Conservation (phyloP, 1,140 invertebrate species). For the Dendroctonus ponderosae region DNA sequence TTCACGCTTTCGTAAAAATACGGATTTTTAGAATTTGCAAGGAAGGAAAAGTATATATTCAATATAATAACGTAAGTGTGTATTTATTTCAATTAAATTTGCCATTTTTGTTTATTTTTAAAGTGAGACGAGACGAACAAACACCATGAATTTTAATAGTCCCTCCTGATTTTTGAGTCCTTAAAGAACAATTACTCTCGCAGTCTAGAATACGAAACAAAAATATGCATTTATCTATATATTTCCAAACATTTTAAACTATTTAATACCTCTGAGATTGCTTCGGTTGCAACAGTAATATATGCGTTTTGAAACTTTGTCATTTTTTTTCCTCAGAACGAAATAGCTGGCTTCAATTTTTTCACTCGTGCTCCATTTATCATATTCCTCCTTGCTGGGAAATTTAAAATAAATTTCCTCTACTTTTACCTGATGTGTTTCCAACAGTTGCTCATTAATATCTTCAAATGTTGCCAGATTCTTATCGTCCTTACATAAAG, state of each 20-base stretch:
- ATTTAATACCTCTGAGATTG: not conserved
- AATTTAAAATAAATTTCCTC: not conserved
- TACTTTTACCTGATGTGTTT: not conserved
- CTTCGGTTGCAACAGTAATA: not conserved
- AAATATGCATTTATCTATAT: not conserved
- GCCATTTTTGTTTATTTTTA: constrained; percentile 13
- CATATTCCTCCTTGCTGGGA: not conserved
- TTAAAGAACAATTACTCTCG: constrained; percentile 8
- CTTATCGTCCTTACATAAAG: not conserved
- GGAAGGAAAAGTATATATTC: no score
- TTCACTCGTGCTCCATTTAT: not conserved
- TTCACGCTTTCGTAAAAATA: constrained; percentile 8
- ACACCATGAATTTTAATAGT: constrained; percentile 26
- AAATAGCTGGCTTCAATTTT: not conserved
- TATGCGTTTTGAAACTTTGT: not conserved
- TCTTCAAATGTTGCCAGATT: not conserved
- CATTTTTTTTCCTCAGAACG: not conserved
- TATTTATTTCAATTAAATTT: not conserved
- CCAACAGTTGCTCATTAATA: not conserved
- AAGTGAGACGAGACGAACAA: constrained; percentile 20
- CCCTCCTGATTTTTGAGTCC: constrained; percentile 15
- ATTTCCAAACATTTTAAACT: not conserved
- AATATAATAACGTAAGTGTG: not conserved
- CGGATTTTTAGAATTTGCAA: not conserved
- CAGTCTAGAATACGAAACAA: constrained; percentile 3